phyloP scores from a whole-genome alignment of 2,113 vertebrate genomes.

The Nanger granti region DNA sequence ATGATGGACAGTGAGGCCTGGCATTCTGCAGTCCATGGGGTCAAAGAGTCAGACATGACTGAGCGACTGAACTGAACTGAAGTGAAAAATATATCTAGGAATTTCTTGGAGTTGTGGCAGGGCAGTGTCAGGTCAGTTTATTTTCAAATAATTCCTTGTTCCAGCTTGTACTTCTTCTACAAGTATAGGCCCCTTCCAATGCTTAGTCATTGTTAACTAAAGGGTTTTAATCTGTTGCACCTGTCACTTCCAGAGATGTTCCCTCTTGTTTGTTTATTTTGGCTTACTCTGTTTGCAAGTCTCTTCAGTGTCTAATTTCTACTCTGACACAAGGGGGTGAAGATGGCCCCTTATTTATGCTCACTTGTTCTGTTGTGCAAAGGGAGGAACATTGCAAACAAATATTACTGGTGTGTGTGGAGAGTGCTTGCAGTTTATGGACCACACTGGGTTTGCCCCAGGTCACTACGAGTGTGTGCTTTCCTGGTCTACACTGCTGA shows the following conservation, averaged over 20 bases:
- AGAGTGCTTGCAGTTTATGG: neutral
- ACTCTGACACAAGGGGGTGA: neutral
- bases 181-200: neutral
- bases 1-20: neutral
- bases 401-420: accelerated
- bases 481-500: neutral
- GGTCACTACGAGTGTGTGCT: neutral
- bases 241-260: neutral
- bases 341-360: neutral
- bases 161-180: neutral
- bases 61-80: neutral
- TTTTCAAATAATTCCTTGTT: neutral
- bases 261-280: neutral
- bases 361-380: neutral
- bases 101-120: neutral
- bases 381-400: neutral
- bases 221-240: neutral
- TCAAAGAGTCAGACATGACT: accelerated
- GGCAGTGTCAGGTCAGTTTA: neutral
- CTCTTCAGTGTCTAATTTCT: neutral
- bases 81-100: neutral
- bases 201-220: neutral
- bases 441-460: neutral
- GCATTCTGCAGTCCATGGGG: neutral
- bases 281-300: neutral